Evolutionary conservation across 2,797 vertebrate genomes (phyloP), one percentile per base, ranked within the genome.

Genomic region (Sebastes vulpes): DNA sequence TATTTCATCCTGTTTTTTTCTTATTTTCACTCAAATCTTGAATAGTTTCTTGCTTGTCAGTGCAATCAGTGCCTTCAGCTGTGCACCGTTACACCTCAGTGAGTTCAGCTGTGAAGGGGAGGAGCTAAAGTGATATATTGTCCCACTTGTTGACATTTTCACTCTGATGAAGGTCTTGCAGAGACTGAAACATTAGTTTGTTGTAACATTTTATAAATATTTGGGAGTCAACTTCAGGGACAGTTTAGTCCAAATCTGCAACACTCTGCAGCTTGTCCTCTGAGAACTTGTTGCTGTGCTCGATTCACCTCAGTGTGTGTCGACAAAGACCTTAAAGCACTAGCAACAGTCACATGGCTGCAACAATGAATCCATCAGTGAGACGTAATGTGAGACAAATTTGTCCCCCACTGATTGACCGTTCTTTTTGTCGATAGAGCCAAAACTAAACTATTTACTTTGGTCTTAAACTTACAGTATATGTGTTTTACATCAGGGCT

Each of bases 261-360:
- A 25, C 11, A 9, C 12, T 35, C 6, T 31, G 4, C 9, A 18
- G 28, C 32, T 31, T 0, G 12, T 31, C 52, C 14, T n/a, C 29
- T 28, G 4, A 64, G 6, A n/a, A 32, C 12, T 50, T 65, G 32
- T 25, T 23, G 25, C 46, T 50, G 2, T 31, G 26, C 4, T 61
- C n/a, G 25, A 11, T 9, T 48, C 10, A 25, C 5, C 5, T 60
- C 25, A 20, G 38, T n/a, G 20, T 58, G 46, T 46, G 4, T 3
- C 0, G 28, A 61, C 18, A 23, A 16, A 63, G 21, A 12, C 20
- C n/a, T 32, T 20, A 32, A 59, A 54, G 46, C 46, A 29, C 10
- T 64, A 81, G 2, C 35, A 60, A 26, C 35, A 52, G 68, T 76
- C 50, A 79, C 50, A 63, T 16, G 67, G 23, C 59, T 72, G 64